Conservation (phyloP, 35 echinoderm and acorn worm genomes). For the Holothuria glaberrima region DNA sequence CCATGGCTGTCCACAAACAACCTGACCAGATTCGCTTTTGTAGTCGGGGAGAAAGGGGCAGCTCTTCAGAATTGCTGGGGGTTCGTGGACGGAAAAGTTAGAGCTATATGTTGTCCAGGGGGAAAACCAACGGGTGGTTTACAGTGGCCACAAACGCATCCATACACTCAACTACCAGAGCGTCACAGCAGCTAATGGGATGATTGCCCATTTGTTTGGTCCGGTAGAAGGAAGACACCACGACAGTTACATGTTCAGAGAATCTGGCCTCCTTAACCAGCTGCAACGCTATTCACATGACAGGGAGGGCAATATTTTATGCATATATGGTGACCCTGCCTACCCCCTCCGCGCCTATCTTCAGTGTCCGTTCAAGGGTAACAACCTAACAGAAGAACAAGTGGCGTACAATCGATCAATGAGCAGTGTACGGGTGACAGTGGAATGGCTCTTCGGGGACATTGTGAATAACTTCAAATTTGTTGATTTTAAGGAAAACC, state of each 20-base stretch:
- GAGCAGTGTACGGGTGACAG: slow-evolving; percentile 50
- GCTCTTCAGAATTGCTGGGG: slow-evolving; percentile 84
- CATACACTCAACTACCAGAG: slow-evolving; percentile 80
- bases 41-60: slow-evolving; percentile 55
- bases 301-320: slow-evolving; percentile 58
- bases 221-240: slow-evolving; percentile 72
- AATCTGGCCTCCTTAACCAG: slow-evolving; percentile 57
- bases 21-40: too few species aligned
- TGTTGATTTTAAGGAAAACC: slow-evolving; percentile 37
- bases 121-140: slow-evolving; percentile 54
- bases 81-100: slow-evolving; percentile 82
- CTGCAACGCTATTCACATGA: slow-evolving; percentile 56
- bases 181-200: slow-evolving; percentile 67
- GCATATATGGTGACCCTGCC: slow-evolving; percentile 78
- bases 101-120: slow-evolving; percentile 62
- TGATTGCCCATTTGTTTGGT: slow-evolving; percentile 73
- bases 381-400: slow-evolving; percentile 54
- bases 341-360: slow-evolving; percentile 67
- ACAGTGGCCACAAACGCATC: slow-evolving; percentile 76
- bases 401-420: slow-evolving; percentile 61
- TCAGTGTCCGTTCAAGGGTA: slow-evolving; percentile 54
- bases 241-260: slow-evolving; percentile 56
- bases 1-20: slow-evolving; percentile 53
- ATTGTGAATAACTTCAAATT: too few species aligned
- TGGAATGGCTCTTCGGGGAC: slow-evolving; percentile 70